A percentile compares a stretch with the other conserved stretches of the same genome.
These are phyloP conservation scores for Rhodeus uyekii DNA, from an alignment of 2,797 vertebrate species.

Conservation along the genomic window DNA sequence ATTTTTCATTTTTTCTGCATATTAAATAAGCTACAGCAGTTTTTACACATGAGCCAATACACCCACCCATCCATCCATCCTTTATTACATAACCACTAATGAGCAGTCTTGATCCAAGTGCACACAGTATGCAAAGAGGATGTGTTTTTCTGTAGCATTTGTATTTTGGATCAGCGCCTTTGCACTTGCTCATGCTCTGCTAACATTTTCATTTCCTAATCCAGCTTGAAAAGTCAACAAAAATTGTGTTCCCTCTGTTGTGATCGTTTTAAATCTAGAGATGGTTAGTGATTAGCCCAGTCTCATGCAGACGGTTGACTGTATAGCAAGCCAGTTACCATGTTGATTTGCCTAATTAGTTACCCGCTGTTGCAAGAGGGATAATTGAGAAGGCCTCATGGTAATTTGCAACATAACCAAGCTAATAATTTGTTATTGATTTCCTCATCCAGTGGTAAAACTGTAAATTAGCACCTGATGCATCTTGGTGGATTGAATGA, in stretches of 20 bases:
- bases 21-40: not conserved
- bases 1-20: not conserved
- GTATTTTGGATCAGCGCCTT: not conserved
- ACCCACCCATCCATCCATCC: not conserved
- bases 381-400: conserved; percentile 71
- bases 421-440: conserved; percentile 80
- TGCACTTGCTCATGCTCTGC: not conserved
- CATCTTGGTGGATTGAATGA: conserved; percentile 22
- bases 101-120: not conserved
- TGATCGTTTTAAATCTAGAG: not conserved
- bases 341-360: conserved; percentile 69
- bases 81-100: conserved; percentile 17
- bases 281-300: not conserved
- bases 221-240: not conserved
- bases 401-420: conserved; percentile 74
- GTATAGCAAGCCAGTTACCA: conserved; percentile 48
- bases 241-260: conserved; percentile 13
- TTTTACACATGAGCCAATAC: not conserved
- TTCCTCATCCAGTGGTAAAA: conserved; percentile 65
- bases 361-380: conserved; percentile 59
- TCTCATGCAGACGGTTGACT: conserved; percentile 54
- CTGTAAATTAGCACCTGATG: conserved; percentile 55
- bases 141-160: conserved; percentile 8
- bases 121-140: not conserved
- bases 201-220: not conserved